Base-by-base conservation (phyloP, 2,113 vertebrate species). In the Zapus hudsonius region DNA sequence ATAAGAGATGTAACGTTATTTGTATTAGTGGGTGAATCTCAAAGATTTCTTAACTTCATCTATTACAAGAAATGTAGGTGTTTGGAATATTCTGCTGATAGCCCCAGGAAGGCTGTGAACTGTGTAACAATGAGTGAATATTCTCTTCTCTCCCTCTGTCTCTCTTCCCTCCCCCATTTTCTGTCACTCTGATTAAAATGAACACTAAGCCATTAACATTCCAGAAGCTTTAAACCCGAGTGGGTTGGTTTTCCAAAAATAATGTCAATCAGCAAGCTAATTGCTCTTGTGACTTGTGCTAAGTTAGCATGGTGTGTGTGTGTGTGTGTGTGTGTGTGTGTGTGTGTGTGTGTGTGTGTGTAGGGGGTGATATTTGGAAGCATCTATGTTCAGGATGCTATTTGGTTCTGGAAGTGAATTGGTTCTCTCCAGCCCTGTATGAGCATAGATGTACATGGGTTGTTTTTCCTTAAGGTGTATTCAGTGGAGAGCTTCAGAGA, bases 391-490 rank as follows among this genome's bases (percentile, higher is more conserved):
- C 84, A 87, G 33, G 81, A 38, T 11, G 15, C 55, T 84, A 52
- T 72, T 80, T 87, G 70, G 66, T 74, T 67, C 12, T 12, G 52
- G 57, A 69, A 92, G 61, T 52, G 89, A 78, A 82, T 55, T 40
- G 12, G 0, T 76, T 80, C 84, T 81, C n/a, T 63, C 38, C 8
- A 20, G 66, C 13, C 61, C n/a, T 44, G 61, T 23, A 0, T 29
- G 75, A 89, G 22, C 59, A n/a, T 78, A 29, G 16, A 0, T 11
- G 5, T 13, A 27, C 33, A 25, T 6, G 2, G 22, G 75, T 22
- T 67, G 61, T 33, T 84, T 89, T 93, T 74, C 52, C 44, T 84
- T 73, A 81, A 61, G 25, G 36, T 89, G 72, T 61, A 66, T 74
- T 75, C 59, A 69, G n/a, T 20, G 22, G 19, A 87, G 40, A 33